These are phyloP conservation scores for Meloe dianella DNA, from an alignment of 2,888 invertebrate genomes.

Conservation along the genomic window DNA sequence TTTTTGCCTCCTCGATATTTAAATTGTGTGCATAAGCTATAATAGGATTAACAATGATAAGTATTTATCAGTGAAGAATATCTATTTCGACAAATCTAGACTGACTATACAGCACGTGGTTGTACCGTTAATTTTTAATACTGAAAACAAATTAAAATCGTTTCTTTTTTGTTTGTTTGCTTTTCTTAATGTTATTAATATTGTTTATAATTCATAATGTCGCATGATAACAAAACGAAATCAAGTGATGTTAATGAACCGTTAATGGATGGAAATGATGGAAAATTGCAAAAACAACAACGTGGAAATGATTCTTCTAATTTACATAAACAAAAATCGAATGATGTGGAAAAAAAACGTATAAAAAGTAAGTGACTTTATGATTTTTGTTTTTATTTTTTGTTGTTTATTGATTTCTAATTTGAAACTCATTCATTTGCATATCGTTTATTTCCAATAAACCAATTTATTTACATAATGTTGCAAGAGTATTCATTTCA, in stretches of 20 bases:
- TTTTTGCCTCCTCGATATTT: not conserved
- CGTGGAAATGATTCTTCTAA: slow-evolving; percentile 18
- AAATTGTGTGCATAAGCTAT: not conserved
- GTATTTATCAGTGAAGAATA: slow-evolving; percentile 38
- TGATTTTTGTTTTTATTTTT: slow-evolving; percentile 1
- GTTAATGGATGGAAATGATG: slow-evolving; percentile 32
- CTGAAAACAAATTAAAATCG: slow-evolving; percentile 14
- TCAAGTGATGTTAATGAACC: slow-evolving; percentile 39
- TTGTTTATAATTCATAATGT: slow-evolving; percentile 35
- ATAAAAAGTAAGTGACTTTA: slow-evolving; percentile 40
- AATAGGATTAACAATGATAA: slow-evolving; percentile 34
- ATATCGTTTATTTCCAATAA: slow-evolving; percentile 15
- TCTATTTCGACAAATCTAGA: not conserved
- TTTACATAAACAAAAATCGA: slow-evolving; percentile 20
- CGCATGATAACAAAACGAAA: slow-evolving; percentile 33
- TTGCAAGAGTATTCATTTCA: not conserved
- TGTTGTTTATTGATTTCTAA: not conserved
- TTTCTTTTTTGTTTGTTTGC: not conserved
- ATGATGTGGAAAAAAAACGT: slow-evolving; percentile 30
- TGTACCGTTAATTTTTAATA: slow-evolving; percentile 18
- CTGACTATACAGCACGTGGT: slow-evolving; percentile 29
- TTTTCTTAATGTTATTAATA: slow-evolving; percentile 14
- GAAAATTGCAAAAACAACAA: slow-evolving; percentile 30
- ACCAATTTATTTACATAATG: slow-evolving; percentile 21
- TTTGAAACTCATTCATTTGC: not conserved